Conservation (phyloP, 2,113 vertebrate species). For the Excalfactoria chinensis region DNA sequence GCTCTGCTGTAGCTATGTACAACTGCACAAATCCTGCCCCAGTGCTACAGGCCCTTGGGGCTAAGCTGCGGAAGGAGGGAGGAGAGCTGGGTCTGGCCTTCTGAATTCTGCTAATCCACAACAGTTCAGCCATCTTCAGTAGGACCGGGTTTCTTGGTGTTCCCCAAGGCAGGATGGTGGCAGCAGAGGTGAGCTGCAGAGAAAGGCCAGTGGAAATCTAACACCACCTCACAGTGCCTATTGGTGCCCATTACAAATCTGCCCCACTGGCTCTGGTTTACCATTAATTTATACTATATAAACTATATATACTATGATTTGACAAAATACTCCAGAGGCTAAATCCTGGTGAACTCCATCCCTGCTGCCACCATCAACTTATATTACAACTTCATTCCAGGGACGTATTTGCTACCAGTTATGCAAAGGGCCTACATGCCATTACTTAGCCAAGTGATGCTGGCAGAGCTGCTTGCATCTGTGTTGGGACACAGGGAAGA, state of each 20-base stretch:
- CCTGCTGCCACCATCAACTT: slow-evolving; percentile 21
- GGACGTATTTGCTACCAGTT: neutral
- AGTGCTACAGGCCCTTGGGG: neutral
- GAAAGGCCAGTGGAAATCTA: neutral
- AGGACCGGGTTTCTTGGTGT: neutral
- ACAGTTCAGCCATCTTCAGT: neutral
- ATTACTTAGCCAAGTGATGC: neutral
- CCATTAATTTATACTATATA: neutral
- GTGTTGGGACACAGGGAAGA: fast-evolving
- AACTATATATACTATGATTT: neutral
- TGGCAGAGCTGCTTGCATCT: fast-evolving
- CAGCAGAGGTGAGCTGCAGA: neutral
- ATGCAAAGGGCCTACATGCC: fast-evolving
- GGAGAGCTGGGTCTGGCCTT: neutral
- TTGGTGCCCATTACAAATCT: neutral
- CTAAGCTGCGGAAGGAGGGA: neutral
- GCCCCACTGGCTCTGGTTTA: slow-evolving; percentile 12
- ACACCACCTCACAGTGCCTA: neutral
- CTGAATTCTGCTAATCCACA: neutral
- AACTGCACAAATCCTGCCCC: neutral
- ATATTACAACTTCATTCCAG: neutral
- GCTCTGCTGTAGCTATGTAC: neutral
- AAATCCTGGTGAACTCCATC: slow-evolving; percentile 7
- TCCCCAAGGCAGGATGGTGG: fast-evolving
- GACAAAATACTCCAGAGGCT: slow-evolving; percentile 40